Base-by-base conservation (phyloP, 2,888 invertebrate species). In the Coecobrya sp. region DNA sequence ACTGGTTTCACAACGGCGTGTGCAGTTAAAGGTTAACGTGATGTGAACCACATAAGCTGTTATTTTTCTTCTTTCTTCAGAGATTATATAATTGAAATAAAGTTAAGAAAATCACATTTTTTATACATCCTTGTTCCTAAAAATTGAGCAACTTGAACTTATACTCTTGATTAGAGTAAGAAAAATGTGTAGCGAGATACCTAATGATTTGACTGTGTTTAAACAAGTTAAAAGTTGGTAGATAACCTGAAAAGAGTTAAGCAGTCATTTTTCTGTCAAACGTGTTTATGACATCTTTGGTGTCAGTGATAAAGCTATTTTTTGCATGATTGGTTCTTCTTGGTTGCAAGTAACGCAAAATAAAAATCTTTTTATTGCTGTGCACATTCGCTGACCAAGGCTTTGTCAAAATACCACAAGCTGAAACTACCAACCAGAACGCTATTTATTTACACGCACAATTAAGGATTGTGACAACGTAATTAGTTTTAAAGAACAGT, bases 271-370 rank as follows among this genome's bases (percentile, higher is more conserved):
- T 59, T 59, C 16, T 59, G 19, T 19, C 19, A 59, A 11, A 10
- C 1, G 11, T 49, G 13, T 59, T 8, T 22, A 19, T 59, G 2
- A 27, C 19, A 27, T 10, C 10, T 27, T 25, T 65, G 13, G 27
- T 65, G 65, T 25, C 27, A 27, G 65, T 65, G 65, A 25, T 65
- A 27, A 65, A 65, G 25, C 65, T 19, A 65, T 65, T 65, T 65
- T 27, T 65, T 65, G 65, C 65, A 65, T 65, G 65, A 65, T 10
- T 65, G n/a, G 16, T 25, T 65, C 27, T 16, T 27, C 11, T 25
- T 27, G 27, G 36, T 36, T 7, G 36, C 36, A 4, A 4, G 3
- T 36, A 36, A 2, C 36, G 36, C 2, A n/a, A n/a, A n/a, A n/a
- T n/a, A n/a, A n/a, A n/a, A n/a, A n/a, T n/a, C 36, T 7, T 4